Conservation (phyloP, 64 coral and sea anemone genomes). For the Orbicella faveolata region DNA sequence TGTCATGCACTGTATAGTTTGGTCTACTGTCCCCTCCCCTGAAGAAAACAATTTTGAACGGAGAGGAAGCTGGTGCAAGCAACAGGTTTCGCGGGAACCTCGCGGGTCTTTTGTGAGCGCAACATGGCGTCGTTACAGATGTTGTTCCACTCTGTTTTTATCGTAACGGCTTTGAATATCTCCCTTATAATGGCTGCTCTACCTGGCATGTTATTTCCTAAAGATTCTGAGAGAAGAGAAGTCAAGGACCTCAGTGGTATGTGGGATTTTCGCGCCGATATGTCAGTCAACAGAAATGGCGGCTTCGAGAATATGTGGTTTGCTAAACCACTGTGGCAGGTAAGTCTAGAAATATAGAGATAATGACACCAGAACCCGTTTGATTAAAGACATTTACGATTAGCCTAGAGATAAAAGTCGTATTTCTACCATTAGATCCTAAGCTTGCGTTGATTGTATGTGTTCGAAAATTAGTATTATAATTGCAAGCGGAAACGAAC, state of each 20-base stretch:
- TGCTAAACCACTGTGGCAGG: conserved; percentile 65
- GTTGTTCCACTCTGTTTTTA: not conserved
- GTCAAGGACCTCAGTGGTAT: conserved; percentile 86
- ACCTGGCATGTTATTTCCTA: conserved; percentile 84
- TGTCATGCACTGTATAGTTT: too few relatives aligned
- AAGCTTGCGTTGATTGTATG: too few relatives aligned
- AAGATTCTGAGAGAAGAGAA: conserved; percentile 81
- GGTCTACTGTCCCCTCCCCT: not conserved
- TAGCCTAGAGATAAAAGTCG: too few relatives aligned
- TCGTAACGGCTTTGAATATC: not conserved
- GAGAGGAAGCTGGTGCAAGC: not conserved
- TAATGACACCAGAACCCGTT: not conserved
- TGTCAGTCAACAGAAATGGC: conserved; percentile 51
- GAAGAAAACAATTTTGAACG: not conserved
- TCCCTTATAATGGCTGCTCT: not conserved
- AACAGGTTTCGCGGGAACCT: not conserved
- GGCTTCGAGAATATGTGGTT: conserved; percentile 78
- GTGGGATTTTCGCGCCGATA: conserved; percentile 93
- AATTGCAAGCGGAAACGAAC: not conserved
- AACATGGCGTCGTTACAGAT: not conserved
- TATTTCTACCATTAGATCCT: too few relatives aligned
- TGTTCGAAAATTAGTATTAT: too few relatives aligned
- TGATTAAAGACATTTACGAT: too few relatives aligned
- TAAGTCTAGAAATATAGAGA: conserved; percentile 13
- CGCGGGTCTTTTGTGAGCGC: too few relatives aligned